phyloP scores from a whole-genome alignment of 2,888 invertebrate species.

The Oscheius sp. region DNA sequence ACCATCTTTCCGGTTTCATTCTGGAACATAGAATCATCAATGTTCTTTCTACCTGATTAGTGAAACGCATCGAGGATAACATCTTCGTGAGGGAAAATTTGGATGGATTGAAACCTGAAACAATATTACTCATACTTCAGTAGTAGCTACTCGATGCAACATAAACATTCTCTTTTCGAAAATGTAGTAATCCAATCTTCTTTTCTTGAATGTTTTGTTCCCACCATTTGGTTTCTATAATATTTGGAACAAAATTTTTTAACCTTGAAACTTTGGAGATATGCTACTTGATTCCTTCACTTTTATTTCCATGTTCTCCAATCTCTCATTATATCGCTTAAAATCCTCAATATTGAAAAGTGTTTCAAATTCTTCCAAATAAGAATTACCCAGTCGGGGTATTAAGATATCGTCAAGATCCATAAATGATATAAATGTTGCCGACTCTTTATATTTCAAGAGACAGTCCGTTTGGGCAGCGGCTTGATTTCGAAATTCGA shows the following conservation, averaged over 20 bases:
- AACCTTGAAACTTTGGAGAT: too few relatives aligned
- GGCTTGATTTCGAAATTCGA: slow-evolving; percentile 50
- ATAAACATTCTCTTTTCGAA: slow-evolving; percentile 11
- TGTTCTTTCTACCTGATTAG: background rate
- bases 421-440: slow-evolving; percentile 45
- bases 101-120: background rate
- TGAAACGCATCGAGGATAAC: slow-evolving; percentile 15
- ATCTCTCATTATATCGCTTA: background rate
- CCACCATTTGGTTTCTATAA: background rate
- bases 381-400: slow-evolving; percentile 41
- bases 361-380: slow-evolving; percentile 38
- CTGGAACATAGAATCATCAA: slow-evolving; percentile 24
- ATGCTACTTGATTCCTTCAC: background rate
- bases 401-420: slow-evolving; percentile 53
- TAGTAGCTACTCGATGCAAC: background rate
- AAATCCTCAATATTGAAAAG: slow-evolving; percentile 22
- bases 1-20: slow-evolving; percentile 53
- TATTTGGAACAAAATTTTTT: background rate
- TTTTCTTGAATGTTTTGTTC: background rate
- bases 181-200: slow-evolving; percentile 2
- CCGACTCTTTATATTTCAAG: slow-evolving; percentile 46
- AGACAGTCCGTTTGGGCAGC: slow-evolving; percentile 54
- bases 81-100: slow-evolving; percentile 6
- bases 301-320: background rate
- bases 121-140: too few relatives aligned